Conservation (phyloP, 64 coral and sea anemone genomes). For the Pocillopora damicornis region DNA sequence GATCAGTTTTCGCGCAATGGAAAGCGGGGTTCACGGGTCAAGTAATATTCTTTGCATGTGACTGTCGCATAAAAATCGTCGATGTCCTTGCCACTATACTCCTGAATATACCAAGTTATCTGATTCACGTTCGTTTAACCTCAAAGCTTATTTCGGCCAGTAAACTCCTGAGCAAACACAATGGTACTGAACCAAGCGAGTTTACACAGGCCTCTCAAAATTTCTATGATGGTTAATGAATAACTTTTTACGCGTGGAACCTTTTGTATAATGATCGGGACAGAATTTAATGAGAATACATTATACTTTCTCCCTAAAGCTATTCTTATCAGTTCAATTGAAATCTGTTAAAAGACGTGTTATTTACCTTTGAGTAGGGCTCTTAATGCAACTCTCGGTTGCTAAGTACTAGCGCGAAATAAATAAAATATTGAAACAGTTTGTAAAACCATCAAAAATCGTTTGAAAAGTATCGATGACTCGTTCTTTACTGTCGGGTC, state of each 20-base stretch:
- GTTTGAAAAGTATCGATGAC: not conserved
- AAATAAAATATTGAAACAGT: conserved; percentile 16
- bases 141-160: not conserved
- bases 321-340: not conserved
- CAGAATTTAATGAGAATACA: not conserved
- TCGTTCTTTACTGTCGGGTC: not conserved
- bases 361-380: not conserved
- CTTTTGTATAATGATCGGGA: not conserved
- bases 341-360: not conserved
- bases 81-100: not conserved
- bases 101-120: not conserved
- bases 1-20: not conserved
- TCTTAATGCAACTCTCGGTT: not conserved
- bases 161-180: not conserved
- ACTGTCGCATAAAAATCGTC: not conserved
- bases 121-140: not conserved
- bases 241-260: not conserved
- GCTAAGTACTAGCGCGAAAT: not conserved
- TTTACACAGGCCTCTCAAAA: not conserved
- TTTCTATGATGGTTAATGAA: not conserved
- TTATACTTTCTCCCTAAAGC: not conserved
- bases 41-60: not conserved
- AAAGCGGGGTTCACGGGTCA: not conserved
- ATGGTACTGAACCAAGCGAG: not conserved
- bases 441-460: not conserved